phyloP scores from a whole-genome alignment of 2,113 vertebrate species.

The Peromyscus maniculatus region DNA sequence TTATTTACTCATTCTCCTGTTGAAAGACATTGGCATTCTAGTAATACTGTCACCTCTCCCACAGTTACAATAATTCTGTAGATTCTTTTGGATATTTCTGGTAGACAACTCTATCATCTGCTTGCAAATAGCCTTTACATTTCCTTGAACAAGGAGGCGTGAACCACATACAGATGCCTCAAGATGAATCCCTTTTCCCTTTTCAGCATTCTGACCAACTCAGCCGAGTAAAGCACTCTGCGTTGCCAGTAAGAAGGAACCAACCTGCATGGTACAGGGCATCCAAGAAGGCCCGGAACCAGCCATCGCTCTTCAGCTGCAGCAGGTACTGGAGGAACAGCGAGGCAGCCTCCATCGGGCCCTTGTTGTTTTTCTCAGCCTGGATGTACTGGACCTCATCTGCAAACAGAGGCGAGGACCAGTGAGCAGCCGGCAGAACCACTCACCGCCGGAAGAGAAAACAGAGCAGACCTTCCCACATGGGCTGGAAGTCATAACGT shows the following conservation, averaged over 20 bases:
- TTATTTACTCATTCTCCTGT: neutral
- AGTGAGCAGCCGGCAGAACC: neutral
- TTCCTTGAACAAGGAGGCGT: neutral
- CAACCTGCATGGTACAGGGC: conserved; percentile 74
- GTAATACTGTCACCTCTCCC: neutral
- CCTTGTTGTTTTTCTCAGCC: conserved; percentile 71
- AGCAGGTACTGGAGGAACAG: conserved; percentile 76
- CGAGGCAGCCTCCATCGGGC: conserved; percentile 60
- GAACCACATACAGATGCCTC: neutral
- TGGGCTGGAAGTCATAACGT: neutral
- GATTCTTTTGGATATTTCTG: neutral
- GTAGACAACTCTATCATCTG: neutral
- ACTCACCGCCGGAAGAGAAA: neutral
- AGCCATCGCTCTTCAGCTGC: conserved; percentile 75
- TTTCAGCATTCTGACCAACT: neutral
- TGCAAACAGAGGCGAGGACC: conserved; percentile 69
- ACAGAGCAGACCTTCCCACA: neutral
- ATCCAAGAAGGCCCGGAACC: conserved; percentile 84
- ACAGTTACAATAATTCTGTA: conserved; percentile 8
- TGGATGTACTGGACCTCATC: conserved; percentile 74
- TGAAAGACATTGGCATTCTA: neutral
- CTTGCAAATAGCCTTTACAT: neutral
- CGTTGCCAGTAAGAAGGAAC: conserved; percentile 20
- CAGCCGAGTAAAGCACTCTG: neutral
- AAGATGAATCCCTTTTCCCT: conserved; percentile 4